These are phyloP conservation scores for Bunonema sp. DNA, from an alignment of 2,888 invertebrate genomes.

Conservation along the genomic window DNA sequence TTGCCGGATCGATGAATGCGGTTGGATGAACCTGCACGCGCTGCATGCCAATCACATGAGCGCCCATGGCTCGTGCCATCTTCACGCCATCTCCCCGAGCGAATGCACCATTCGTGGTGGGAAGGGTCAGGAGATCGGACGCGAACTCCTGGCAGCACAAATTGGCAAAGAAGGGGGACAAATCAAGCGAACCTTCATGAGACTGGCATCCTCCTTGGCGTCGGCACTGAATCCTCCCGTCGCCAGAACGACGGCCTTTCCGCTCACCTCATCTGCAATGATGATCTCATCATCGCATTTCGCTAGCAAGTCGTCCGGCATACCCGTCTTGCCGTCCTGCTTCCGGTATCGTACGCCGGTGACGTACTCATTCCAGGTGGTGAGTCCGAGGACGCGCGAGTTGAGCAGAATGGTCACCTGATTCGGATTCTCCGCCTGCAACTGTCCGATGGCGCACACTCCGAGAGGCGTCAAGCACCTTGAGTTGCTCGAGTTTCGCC, in stretches of 20 bases:
- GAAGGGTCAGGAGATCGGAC: too few species aligned
- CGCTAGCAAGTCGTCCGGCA: too few species aligned
- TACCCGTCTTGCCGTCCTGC: conserved; percentile 7
- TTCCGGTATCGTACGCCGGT: conserved; percentile 20
- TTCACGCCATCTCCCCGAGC: conserved; percentile 39
- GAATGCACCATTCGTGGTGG: conserved; percentile 43
- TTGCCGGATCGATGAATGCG: conserved; percentile 40
- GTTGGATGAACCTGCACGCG: conserved; percentile 38
- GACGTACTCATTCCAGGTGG: conserved; percentile 30
- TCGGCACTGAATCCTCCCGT: conserved; percentile 44
- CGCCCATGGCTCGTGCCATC: conserved; percentile 39
- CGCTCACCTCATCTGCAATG: conserved; percentile 15
- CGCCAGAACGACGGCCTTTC: conserved; percentile 37
- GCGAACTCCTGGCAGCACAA: too few species aligned
- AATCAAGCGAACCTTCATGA: too few species aligned
- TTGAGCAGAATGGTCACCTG: conserved; percentile 7
- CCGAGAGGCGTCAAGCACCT: not conserved
- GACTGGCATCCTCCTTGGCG: too few species aligned
- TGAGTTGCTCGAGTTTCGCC: conserved; percentile 11
- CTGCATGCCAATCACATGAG: conserved; percentile 36
- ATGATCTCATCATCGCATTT: not conserved
- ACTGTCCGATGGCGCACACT: not conserved
- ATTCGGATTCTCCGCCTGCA: conserved; percentile 18
- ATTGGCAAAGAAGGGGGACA: too few species aligned
- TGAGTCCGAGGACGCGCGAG: conserved; percentile 16